Evolutionary conservation across 1,140 invertebrate genomes (phyloP), one percentile per base, ranked within the genome.

Genomic region (Drosophila repleta): DNA sequence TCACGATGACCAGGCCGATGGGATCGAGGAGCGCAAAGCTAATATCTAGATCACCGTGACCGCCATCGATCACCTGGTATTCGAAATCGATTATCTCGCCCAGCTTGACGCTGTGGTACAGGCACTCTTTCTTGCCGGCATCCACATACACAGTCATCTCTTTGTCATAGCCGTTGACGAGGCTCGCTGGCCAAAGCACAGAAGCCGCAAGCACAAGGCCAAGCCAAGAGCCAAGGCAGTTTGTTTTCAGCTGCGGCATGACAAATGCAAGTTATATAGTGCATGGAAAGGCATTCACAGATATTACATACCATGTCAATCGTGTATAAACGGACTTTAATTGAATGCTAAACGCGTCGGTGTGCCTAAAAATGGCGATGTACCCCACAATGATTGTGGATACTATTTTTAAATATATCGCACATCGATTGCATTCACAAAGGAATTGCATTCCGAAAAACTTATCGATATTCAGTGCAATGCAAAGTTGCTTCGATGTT

Each of bases 21-120:
- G 96, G 96, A 43, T 95, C 94, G 0, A 93, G 76, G 21, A 96
- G 70, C 51, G 93, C 92, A 90, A 96, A 96, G 26, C 94, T 95
- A n/a, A 97, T 95, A 88, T 97, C 96, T 66, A 96, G 90, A 66
- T 96, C 95, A 0, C 96, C 96, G 65, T 95, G 94, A 0, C 94
- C 93, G 20, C 96, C 95, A 89, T 96, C 95, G 79, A 96, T 96
- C 0, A 95, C 95, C 93, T 96, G 95, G 90, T 96, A 96, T 84
- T 96, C 95, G 26, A 96, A 92, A 79, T 96, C 95, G 57, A 96
- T 93, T 4, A 92, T 91, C 89, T 95, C 93, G n/a, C 93, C 93
- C 18, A 91, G 80, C 70, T 93, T 93, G 0, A 94, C 94, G 45
- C 87, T 89, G 74, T 96, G 94, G 88, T 93, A 96, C 76, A 96